Base-by-base conservation (phyloP, 2,888 invertebrate species). In the Melipona bicolor region DNA sequence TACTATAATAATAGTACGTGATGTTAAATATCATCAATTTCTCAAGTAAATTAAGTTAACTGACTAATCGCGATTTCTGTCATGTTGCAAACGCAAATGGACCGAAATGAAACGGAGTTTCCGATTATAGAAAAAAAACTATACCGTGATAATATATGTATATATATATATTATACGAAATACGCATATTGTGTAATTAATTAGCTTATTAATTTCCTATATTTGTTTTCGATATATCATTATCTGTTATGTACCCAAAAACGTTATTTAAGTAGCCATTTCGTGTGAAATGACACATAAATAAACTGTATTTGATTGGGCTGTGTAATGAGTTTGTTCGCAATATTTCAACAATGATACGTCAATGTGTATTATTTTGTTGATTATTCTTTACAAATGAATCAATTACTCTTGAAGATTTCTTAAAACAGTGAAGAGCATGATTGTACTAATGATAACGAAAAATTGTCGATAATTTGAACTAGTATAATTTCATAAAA, bases 21-120 rank as follows among this genome's bases (percentile, higher is more conserved):
- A 88, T 88, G 87, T 89, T 90, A 81, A 84, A 78, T 90, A 88
- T 90, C 72, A 84, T 85, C 64, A 67, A 61, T 81, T 72, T 50
- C 68, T 79, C 49, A 71, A 82, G 74, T 77, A 61, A 70, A 78
- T 86, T 87, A 88, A 88, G 84, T 89, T 89, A 84, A 86, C 17
- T 61, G 70, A 76, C 80, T 32, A 64, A 87, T 79, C 69, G 77
- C 76, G 84, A 24, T 61, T 61, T 61, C 61, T 61, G 61, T 24
- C 27, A 19, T 32, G 56, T 65, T 69, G 65, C 36, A n/a, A 52
- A 72, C 72, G 77, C 78, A 32, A 43, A 36, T 52, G 61, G 67
- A 70, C 73, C 56, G 59, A 52, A 72, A 83, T 78, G 86, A 84
- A 87, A 81, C 87, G 84, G 72, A 50, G 50, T 21, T 64, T 21